Conservation (phyloP, 2,113 vertebrate species). For the Pluvianellus socialis region DNA sequence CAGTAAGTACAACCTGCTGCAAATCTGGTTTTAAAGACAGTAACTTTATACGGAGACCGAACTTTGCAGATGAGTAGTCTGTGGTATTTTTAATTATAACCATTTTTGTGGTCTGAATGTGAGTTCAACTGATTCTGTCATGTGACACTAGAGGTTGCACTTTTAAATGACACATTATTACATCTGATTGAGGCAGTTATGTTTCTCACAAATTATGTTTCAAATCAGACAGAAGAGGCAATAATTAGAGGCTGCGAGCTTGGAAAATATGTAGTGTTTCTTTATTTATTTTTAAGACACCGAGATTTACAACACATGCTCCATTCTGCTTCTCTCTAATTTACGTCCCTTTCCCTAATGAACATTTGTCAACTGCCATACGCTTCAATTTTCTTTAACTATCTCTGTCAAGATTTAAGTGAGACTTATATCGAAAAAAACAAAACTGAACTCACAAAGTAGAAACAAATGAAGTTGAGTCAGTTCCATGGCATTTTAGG, state of each 20-base stretch:
- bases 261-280: not conserved
- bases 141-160: not conserved
- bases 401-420: not conserved
- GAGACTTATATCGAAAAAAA: not conserved
- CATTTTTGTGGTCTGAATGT: not conserved
- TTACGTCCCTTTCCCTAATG: conserved; percentile 38
- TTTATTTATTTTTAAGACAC: not conserved
- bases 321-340: not conserved
- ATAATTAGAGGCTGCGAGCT: conserved; percentile 16
- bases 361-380: conserved; percentile 5
- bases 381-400: conserved; percentile 17
- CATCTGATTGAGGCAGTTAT: not conserved
- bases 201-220: not conserved
- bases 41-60: not conserved
- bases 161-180: conserved; percentile 12
- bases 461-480: conserved; percentile 1
- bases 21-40: not conserved
- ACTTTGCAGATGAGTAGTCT: not conserved
- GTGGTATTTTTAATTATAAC: not conserved
- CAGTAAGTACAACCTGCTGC: not conserved
- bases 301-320: not conserved
- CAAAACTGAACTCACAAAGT: not conserved
- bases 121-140: not conserved
- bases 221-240: conserved; percentile 38
- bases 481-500: not conserved